Conservation (phyloP, 2,888 invertebrate genomes). For the Scaptomyza cyrtandrae region DNA sequence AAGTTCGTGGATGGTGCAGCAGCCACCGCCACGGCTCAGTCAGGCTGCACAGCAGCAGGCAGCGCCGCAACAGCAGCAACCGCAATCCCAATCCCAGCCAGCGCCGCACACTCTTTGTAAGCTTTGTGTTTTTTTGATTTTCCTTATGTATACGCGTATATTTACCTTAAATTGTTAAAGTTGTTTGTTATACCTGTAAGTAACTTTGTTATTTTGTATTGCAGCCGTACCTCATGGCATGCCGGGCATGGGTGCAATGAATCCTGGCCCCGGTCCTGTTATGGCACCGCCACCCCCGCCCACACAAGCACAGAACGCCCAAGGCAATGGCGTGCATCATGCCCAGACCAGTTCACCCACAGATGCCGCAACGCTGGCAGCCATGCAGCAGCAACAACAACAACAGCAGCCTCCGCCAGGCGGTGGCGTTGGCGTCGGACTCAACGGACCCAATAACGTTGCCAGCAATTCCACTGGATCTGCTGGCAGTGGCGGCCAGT, state of each 20-base stretch:
- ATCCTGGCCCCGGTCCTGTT: slow-evolving; percentile 81
- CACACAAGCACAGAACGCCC: slow-evolving; percentile 79
- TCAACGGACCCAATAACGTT: slow-evolving; percentile 61
- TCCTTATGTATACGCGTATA: slow-evolving; percentile 20
- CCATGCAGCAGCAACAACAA: slow-evolving; percentile 75
- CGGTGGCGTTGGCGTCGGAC: slow-evolving; percentile 47
- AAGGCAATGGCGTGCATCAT: slow-evolving; percentile 81
- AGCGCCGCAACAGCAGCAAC: slow-evolving; percentile 61
- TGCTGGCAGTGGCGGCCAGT: slow-evolving; percentile 60
- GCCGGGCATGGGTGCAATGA: slow-evolving; percentile 83
- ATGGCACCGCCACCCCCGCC: slow-evolving; percentile 83
- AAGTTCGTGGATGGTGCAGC: slow-evolving; percentile 82
- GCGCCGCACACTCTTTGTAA: slow-evolving; percentile 83
- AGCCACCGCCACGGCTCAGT: slow-evolving; percentile 80
- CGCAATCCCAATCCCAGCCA: slow-evolving; percentile 66
- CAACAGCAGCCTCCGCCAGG: slow-evolving; percentile 52
- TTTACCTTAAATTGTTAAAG: slow-evolving; percentile 1
- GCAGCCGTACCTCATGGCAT: slow-evolving; percentile 84
- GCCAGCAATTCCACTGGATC: slow-evolving; percentile 63
- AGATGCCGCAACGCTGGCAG: slow-evolving; percentile 71
- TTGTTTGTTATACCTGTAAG: not conserved
- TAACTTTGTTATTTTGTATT: slow-evolving; percentile 27
- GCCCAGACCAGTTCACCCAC: slow-evolving; percentile 80
- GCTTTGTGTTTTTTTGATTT: slow-evolving; percentile 60
- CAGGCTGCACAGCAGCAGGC: slow-evolving; percentile 64